phyloP scores from a whole-genome alignment of 2,888 invertebrate genomes.

The Agrotis clavis region DNA sequence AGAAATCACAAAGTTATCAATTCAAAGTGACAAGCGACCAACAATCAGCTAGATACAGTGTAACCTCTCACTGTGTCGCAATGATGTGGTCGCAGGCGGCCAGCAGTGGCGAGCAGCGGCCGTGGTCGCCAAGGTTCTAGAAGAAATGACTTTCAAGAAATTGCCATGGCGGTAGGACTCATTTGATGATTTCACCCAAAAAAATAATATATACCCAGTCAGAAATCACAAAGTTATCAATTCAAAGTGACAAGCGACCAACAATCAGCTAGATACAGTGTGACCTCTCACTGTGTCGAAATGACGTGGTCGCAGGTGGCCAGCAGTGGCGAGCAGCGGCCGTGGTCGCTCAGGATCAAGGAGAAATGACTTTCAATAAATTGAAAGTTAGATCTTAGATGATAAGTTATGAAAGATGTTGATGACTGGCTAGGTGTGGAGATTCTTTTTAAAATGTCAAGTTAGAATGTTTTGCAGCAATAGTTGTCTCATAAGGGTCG shows the following conservation, averaged over 20 bases:
- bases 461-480: not conserved
- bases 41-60: slow-evolving; percentile 18
- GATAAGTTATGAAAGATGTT: slow-evolving; percentile 28
- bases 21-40: slow-evolving; percentile 50
- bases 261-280: slow-evolving; percentile 18
- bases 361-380: slow-evolving; percentile 63
- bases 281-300: slow-evolving; percentile 63
- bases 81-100: slow-evolving; percentile 29
- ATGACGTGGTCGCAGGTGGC: slow-evolving; percentile 30
- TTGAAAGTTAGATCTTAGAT: slow-evolving; percentile 49
- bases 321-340: slow-evolving; percentile 31
- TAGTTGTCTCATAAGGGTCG: too few species aligned
- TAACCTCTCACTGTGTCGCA: slow-evolving; percentile 63
- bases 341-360: slow-evolving; percentile 59
- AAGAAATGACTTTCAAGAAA: slow-evolving; percentile 63
- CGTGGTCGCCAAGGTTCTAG: slow-evolving; percentile 58
- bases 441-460: slow-evolving; percentile 1
- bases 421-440: not conserved
- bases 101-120: slow-evolving; percentile 31
- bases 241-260: slow-evolving; percentile 50
- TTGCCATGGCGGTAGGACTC: slow-evolving; percentile 15
- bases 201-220: not conserved
- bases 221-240: slow-evolving; percentile 5
- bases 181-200: too few species aligned
- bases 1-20: slow-evolving; percentile 6